phyloP scores from a whole-genome alignment of 1,140 invertebrate species.

The Onthophagus taurus region DNA sequence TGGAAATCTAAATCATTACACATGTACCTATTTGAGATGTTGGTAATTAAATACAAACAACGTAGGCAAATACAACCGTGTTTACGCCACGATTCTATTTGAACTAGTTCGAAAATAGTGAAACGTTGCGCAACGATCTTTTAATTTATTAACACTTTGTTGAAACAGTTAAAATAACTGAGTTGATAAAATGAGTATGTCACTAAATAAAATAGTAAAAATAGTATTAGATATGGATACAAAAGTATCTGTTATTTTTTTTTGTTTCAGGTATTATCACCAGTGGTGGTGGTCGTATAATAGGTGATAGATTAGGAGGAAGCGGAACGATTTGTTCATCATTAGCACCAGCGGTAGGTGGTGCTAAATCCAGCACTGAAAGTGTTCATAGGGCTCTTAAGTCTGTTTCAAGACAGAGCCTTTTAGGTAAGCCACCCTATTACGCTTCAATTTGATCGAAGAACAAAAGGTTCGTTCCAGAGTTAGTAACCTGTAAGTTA shows the following conservation, averaged over 20 bases:
- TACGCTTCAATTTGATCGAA: background rate
- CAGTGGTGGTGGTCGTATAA: slow-evolving; percentile 37
- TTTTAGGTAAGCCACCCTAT: slow-evolving; percentile 28
- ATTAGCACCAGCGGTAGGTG: slow-evolving; percentile 32
- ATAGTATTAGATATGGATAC: too few relatives aligned
- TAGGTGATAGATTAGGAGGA: slow-evolving; percentile 40
- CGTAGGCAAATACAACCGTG: too few relatives aligned
- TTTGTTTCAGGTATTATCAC: slow-evolving; percentile 46
- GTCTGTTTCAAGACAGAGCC: slow-evolving; percentile 38
- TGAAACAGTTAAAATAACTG: too few relatives aligned
- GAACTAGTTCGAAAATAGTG: too few relatives aligned
- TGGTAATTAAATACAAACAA: too few relatives aligned
- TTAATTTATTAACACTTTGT: too few relatives aligned
- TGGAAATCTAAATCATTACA: too few relatives aligned
- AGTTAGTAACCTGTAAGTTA: slow-evolving; percentile 58
- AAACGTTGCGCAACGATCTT: too few relatives aligned
- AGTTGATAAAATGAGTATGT: too few relatives aligned
- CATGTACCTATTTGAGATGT: too few relatives aligned
- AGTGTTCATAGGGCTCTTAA: slow-evolving; percentile 39
- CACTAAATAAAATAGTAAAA: too few relatives aligned
- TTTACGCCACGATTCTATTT: too few relatives aligned
- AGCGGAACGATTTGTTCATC: slow-evolving; percentile 41
- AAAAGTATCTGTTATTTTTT: background rate
- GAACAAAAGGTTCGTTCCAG: slow-evolving; percentile 29
- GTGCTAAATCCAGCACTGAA: slow-evolving; percentile 32